Percentiles rank a stretch among this genome's conserved stretches.
Evolutionary conservation across 2,888 invertebrate genomes (phyloP).

Genomic region (Oscheius sp.): DNA sequence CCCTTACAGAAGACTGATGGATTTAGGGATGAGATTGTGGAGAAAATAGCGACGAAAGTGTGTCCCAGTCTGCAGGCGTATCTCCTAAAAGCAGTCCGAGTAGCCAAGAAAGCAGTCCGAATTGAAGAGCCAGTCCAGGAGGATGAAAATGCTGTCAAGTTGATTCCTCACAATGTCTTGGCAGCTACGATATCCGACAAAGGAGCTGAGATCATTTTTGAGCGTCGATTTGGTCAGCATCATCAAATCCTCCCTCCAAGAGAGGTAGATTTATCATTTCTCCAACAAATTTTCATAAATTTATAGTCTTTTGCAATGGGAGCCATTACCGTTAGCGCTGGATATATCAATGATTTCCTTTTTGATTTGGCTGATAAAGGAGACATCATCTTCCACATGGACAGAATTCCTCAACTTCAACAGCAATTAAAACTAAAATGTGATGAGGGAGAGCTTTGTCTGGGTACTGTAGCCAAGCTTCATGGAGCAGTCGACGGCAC

Average conservation of each 20-base stretch:
- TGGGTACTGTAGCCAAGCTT: constrained; percentile 13
- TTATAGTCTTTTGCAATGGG: constrained; percentile 8
- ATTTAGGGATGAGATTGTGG: constrained; percentile 22
- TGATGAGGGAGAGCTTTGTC: not conserved
- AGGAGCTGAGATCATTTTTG: constrained; percentile 11
- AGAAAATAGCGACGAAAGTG: constrained; percentile 12
- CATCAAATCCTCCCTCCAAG: constrained; percentile 6
- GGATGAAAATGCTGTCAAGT: not conserved
- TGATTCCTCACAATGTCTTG: constrained; percentile 6
- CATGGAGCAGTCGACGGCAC: constrained; percentile 15
- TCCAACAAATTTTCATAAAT: too few relatives aligned
- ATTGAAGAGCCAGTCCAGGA: constrained; percentile 12
- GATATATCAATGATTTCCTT: constrained; percentile 21
- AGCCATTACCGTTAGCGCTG: constrained; percentile 6
- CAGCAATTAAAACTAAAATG: constrained; percentile 13
- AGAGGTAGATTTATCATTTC: constrained; percentile 12
- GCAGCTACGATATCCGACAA: constrained; percentile 2
- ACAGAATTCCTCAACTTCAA: constrained; percentile 21
- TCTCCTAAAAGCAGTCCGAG: not conserved
- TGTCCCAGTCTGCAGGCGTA: constrained; percentile 18
- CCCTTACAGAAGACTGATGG: not conserved
- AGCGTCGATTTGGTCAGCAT: not conserved
- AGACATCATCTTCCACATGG: constrained; percentile 28
- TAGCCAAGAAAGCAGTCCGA: constrained; percentile 14
- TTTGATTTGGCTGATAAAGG: constrained; percentile 23